phyloP scores from a whole-genome alignment of 2,797 vertebrate genomes.

The Acanthurus lineatus region DNA sequence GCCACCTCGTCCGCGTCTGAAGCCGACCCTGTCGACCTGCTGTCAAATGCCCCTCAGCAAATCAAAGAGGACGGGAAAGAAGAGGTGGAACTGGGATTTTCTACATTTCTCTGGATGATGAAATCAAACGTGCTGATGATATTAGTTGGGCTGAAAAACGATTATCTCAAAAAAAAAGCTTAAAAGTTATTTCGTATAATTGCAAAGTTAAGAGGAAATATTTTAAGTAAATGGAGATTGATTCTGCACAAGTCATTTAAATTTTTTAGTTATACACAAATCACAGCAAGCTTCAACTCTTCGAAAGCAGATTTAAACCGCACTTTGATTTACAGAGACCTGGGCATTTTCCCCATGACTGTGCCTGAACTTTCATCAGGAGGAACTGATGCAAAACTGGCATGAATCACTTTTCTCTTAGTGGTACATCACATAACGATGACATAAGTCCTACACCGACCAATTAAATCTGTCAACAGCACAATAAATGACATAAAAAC shows the following conservation, averaged over 20 bases:
- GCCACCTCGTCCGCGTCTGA: constrained; percentile 62
- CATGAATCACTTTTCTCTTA: neutral
- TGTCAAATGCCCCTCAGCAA: constrained; percentile 68
- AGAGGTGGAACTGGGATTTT: constrained; percentile 33
- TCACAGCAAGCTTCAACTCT: too few relatives aligned
- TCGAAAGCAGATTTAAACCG: too few relatives aligned
- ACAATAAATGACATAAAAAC: constrained; percentile 12
- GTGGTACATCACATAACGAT: neutral
- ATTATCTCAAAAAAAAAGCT: too few relatives aligned
- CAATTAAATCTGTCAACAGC: neutral
- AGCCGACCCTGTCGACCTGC: constrained; percentile 62
- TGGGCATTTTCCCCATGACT: too few relatives aligned
- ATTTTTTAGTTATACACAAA: too few relatives aligned
- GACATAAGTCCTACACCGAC: neutral
- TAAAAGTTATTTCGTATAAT: too few relatives aligned
- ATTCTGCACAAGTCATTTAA: too few relatives aligned
- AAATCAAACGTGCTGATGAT: neutral
- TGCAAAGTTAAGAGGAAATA: too few relatives aligned
- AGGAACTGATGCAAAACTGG: neutral
- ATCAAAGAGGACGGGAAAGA: constrained; percentile 43
- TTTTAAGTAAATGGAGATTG: too few relatives aligned
- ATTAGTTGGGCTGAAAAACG: neutral
- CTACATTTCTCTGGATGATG: constrained; percentile 8
- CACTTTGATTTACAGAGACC: too few relatives aligned
- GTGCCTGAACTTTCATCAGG: neutral